Base-by-base conservation (phyloP, 92 coral and sea anemone species). In the Porites lobata region DNA sequence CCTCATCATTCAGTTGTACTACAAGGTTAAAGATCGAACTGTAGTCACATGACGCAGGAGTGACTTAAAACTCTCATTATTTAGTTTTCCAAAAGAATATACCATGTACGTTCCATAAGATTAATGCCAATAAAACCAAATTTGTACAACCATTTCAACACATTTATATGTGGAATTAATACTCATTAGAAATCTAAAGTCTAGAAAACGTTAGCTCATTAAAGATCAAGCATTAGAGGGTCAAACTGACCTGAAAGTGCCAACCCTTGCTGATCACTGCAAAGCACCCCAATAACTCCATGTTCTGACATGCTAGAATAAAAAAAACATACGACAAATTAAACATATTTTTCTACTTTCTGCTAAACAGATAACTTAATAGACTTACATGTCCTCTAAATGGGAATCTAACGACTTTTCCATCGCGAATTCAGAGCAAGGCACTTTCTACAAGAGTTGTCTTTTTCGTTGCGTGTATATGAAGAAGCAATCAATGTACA, bases 231-330 rank as follows among this genome's bases (percentile, higher is more conserved):
- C 17, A 63, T 51, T 38, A 63, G 7, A n/a, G 38, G 8, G 47
- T 6, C 69, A 21, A 43, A 64, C 86, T 85, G 43, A 97, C 99
- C 97, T 22, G 95, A 78, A 14, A 97, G 79, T 10, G 98, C 96
- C 4, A 97, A 88, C 0, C 99, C 99, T 77, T 95, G 97, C 32
- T 95, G 89, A 54, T 97, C 98, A 21, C 96, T 91, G 65, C 99
- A 97, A 75, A 97, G 59, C 8, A 95, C 99, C 18, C 98, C 99
- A 1, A 97, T 92, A 2, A 97, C 99, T 12, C 99, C 99, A 86
- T 96, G 96, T 66, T 95, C 96, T 9, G 85, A 90, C 99, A 97
- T 95, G 22, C 98, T 97, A 21, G 62, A 1, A 14, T 21, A 12
- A 14, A 63, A 50, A 79, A 64, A 61, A 10, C 47, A 26, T 14